Percentiles rank a stretch among this genome's conserved stretches.
These are phyloP conservation scores for Myiopsitta monachus DNA, from an alignment of 2,113 vertebrate genomes.

Conservation along the genomic window DNA sequence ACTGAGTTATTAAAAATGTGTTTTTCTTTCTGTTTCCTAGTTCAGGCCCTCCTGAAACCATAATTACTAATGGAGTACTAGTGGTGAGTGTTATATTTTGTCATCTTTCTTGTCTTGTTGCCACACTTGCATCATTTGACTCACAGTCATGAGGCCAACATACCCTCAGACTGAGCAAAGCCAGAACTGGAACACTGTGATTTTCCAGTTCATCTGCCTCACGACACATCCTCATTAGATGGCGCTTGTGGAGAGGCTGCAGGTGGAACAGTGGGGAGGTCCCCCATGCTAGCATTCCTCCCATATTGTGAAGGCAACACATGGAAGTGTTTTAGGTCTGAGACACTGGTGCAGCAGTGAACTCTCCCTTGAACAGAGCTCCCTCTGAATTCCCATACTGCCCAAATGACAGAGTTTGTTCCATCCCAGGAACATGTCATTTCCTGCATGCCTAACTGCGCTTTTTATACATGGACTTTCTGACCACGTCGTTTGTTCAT, in stretches of 20 bases:
- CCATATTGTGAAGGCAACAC: background rate
- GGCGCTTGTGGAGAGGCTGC: background rate
- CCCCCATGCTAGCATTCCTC: background rate
- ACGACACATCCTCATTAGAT: background rate
- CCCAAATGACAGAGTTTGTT: accelerated
- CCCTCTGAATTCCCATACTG: background rate
- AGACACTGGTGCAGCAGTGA: background rate
- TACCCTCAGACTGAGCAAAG: background rate
- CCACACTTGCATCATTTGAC: background rate
- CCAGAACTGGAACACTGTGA: background rate
- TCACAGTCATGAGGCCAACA: background rate
- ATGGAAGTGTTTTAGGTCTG: background rate
- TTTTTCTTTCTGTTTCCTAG: conserved; percentile 58
- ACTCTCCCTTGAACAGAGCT: background rate
- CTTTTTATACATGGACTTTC: background rate
- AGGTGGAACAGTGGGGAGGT: background rate
- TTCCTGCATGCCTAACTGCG: background rate
- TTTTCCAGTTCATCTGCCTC: background rate
- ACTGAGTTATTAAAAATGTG: background rate
- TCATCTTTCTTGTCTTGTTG: conserved; percentile 12
- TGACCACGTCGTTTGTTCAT: background rate
- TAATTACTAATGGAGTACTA: conserved; percentile 71
- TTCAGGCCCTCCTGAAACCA: conserved; percentile 58
- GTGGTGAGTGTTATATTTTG: conserved; percentile 56
- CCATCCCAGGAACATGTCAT: background rate